These are phyloP conservation scores for Brachionus asplanchnoidis DNA, from an alignment of 1,140 invertebrate genomes.

Conservation along the genomic window DNA sequence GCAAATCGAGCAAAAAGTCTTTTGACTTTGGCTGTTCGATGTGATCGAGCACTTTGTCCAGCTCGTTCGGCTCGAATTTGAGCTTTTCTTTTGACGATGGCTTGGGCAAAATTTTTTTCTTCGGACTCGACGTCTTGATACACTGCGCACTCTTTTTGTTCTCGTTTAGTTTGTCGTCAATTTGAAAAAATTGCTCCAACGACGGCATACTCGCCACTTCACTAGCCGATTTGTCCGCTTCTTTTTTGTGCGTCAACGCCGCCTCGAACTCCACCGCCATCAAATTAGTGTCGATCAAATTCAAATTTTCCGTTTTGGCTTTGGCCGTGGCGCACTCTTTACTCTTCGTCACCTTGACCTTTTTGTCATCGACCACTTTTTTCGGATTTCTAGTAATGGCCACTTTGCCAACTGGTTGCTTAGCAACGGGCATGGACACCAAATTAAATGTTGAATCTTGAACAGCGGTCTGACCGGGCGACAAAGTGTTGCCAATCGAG, in stretches of 20 bases:
- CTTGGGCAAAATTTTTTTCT: constrained; percentile 25
- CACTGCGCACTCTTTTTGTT: neutral
- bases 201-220: constrained; percentile 25
- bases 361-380: neutral
- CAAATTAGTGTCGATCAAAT: neutral
- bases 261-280: neutral
- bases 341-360: neutral
- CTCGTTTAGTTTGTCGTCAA: neutral
- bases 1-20: constrained; percentile 34
- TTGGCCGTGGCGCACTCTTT: neutral
- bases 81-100: neutral
- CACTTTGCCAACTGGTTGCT: neutral
- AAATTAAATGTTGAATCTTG: too few relatives aligned
- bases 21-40: neutral
- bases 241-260: neutral
- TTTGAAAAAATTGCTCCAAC: constrained; percentile 30
- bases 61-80: neutral
- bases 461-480: neutral
- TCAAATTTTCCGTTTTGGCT: neutral
- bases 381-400: neutral
- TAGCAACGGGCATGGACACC: neutral
- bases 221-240: neutral
- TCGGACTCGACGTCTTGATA: neutral
- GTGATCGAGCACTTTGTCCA: constrained; percentile 38
- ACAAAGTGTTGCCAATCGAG: neutral